Conservation (phyloP, 2,888 invertebrate genomes). For the Belgica antarctica region DNA sequence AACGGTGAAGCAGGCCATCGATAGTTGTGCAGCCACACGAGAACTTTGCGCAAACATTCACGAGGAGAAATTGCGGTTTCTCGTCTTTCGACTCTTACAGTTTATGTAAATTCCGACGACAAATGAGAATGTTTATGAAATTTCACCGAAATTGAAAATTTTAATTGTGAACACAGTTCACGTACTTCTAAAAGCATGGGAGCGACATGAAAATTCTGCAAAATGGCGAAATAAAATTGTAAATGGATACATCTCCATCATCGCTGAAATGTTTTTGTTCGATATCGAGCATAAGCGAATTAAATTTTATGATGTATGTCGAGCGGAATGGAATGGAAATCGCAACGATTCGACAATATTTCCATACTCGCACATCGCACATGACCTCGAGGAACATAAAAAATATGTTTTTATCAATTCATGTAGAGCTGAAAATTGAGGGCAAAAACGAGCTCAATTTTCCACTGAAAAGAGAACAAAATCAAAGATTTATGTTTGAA, state of each 20-base stretch:
- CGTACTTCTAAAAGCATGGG: not conserved
- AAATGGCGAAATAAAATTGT: conserved; percentile 38
- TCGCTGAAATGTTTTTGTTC: conserved; percentile 23
- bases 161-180: conserved; percentile 33
- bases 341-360: not conserved
- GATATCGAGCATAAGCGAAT: conserved; percentile 36
- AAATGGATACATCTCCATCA: conserved; percentile 39
- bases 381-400: not conserved
- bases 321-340: conserved; percentile 7
- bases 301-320: not conserved
- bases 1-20: not conserved
- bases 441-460: conserved; percentile 2
- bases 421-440: not conserved
- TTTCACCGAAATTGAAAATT: not conserved
- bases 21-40: conserved; percentile 6
- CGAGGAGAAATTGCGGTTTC: not conserved
- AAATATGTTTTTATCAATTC: conserved; percentile 16
- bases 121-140: not conserved
- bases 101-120: conserved; percentile 3
- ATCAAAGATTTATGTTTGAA: conserved; percentile 23
- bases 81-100: not conserved
- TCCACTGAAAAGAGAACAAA: not conserved
- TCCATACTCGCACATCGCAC: not conserved
- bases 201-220: not conserved
- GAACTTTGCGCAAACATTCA: not conserved